Evolutionary conservation across 2,113 vertebrate species (phyloP), one percentile per base, ranked within the genome.

Genomic region (Aldabrachelys gigantea): DNA sequence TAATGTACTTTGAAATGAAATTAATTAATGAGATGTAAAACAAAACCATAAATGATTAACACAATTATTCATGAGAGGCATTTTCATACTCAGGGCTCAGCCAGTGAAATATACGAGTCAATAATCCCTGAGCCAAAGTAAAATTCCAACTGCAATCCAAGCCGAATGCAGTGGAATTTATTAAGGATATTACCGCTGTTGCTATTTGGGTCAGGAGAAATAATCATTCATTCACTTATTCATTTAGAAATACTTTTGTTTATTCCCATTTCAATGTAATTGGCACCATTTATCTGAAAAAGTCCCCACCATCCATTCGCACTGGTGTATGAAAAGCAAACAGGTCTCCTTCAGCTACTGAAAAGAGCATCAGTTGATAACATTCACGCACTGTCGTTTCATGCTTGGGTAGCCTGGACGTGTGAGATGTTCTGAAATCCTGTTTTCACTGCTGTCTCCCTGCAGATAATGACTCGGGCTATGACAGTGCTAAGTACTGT

Each of bases 161-260:
- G 31, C 44, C 21, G 76, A 69, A 79, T 72, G 65, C 84, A 35
- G 35, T 69, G 38, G 62, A 81, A 88, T 88, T 84, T 84, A 84
- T 92, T 41, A 65, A 84, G 16, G 17, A 16, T 69, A 82, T 54
- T 50, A 24, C 75, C 57, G 72, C 80, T 78, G 13, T 29, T 69
- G 31, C 47, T 84, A 80, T 72, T 69, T 50, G 82, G 44, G 16
- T 54, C 69, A 76, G 29, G 59, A 87, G 76, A 84, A 75, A 83
- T 56, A 21, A 8, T n/a, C 57, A 57, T 88, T 96, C 5, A 16
- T 87, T 91, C 85, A 56, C 76, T 94, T 88, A 12, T 57, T 92
- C 84, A 35, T 85, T 92, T 89, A 80, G 52, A 78, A 90, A 84
- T n/a, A 56, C 53, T 80, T 96, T 76, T 86, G 57, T 54, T 78